Evolutionary conservation across 1,140 invertebrate species (phyloP).

Genomic region (Venustaconcha ellipsiformis): DNA sequence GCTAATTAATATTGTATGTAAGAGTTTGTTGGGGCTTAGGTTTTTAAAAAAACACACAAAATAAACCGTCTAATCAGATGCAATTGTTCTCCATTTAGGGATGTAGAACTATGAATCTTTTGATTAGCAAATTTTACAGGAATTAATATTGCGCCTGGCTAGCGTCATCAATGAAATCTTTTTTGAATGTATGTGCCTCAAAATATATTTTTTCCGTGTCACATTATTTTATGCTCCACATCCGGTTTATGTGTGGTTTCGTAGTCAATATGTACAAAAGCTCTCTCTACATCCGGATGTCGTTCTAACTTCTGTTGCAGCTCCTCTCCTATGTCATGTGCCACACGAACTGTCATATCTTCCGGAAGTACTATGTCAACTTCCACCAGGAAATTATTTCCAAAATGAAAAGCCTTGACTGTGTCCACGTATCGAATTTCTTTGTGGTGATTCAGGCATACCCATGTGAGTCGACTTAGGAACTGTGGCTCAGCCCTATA

Average conservation of each 20-base stretch:
- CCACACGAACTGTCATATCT: slow-evolving; percentile 65
- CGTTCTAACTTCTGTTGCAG: slow-evolving; percentile 69
- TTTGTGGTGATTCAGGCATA: slow-evolving; percentile 66
- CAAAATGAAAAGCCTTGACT: slow-evolving; percentile 71
- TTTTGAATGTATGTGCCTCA: no score
- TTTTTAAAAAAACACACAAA: no score
- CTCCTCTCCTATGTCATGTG: slow-evolving; percentile 70
- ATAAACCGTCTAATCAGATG: no score
- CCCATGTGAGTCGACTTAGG: slow-evolving; percentile 65
- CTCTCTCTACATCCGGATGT: slow-evolving; percentile 69
- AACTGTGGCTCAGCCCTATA: slow-evolving; percentile 64
- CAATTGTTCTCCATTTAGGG: no score
- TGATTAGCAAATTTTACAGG: no score
- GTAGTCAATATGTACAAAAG: slow-evolving; percentile 72
- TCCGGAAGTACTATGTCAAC: slow-evolving; percentile 67
- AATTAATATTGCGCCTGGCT: no score
- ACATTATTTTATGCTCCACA: background rate
- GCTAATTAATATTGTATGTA: no score
- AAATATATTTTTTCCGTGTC: no score
- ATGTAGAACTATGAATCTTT: no score
- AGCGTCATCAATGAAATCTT: no score
- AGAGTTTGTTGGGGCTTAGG: no score
- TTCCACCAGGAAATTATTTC: slow-evolving; percentile 66
- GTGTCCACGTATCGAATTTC: slow-evolving; percentile 69
- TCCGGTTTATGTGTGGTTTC: slow-evolving; percentile 49